Evolutionary conservation across 2,888 invertebrate genomes (phyloP).

Genomic region (Balanococcus diminutus): DNA sequence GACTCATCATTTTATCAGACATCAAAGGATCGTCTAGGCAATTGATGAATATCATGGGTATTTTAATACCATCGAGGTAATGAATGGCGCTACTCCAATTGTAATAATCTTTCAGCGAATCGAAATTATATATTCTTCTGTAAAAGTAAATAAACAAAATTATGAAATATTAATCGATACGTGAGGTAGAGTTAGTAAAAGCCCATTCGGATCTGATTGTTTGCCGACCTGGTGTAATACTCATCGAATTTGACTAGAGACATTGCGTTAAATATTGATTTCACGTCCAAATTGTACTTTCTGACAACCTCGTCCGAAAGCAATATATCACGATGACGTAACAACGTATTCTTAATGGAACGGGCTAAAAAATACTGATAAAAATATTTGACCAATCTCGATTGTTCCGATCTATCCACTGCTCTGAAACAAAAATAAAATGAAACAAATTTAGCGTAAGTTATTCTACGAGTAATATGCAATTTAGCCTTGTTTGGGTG

Average conservation of each 20-base stretch:
- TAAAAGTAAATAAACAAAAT: neutral
- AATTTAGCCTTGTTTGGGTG: no score
- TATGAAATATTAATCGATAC: neutral
- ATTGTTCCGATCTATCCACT: constrained; percentile 79
- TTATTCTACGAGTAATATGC: no score
- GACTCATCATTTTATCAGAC: constrained; percentile 75
- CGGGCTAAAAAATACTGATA: constrained; percentile 93
- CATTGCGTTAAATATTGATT: constrained; percentile 82
- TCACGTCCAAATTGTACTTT: constrained; percentile 74
- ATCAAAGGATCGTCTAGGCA: constrained; percentile 90
- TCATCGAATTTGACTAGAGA: constrained; percentile 88
- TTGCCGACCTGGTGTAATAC: constrained; percentile 74
- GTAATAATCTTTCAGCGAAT: constrained; percentile 79
- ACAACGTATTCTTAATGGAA: constrained; percentile 84
- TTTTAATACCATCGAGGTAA: constrained; percentile 77
- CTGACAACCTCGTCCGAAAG: constrained; percentile 76
- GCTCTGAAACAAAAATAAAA: constrained; percentile 68
- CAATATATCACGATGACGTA: constrained; percentile 78
- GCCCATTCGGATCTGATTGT: no score
- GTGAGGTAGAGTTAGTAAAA: no score
- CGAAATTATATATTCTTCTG: constrained; percentile 78
- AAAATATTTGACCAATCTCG: constrained; percentile 87
- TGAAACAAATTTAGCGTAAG: no score
- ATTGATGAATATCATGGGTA: constrained; percentile 91
- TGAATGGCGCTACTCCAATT: constrained; percentile 83